A percentile compares a stretch with the other conserved stretches of the same genome.
Conservation (phyloP, 2,888 invertebrate species). For the Agrotis exclamationis region DNA sequence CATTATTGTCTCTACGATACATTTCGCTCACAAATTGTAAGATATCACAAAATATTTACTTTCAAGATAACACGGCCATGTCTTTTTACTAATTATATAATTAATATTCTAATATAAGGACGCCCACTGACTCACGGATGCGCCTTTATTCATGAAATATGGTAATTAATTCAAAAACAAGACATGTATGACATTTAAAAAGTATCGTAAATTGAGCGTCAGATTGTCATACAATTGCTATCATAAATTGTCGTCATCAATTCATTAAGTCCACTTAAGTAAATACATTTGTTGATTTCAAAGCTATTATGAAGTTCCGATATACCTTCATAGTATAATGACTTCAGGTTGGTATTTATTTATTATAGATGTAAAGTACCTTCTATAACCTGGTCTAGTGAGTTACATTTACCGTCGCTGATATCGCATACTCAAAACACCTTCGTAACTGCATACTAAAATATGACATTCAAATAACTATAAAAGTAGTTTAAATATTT, state of each 20-base stretch:
- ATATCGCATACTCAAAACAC: constrained; percentile 9
- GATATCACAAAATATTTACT: neutral
- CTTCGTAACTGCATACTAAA: constrained; percentile 43
- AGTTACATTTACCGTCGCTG: neutral
- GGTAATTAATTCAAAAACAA: constrained; percentile 33
- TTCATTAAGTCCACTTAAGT: constrained; percentile 17
- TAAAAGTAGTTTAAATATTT: constrained; percentile 51
- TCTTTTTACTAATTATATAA: constrained; percentile 2
- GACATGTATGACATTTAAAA: constrained; percentile 35
- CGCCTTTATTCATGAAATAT: constrained; percentile 38
- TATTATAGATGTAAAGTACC: neutral
- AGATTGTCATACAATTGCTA: constrained; percentile 26
- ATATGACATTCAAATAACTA: constrained; percentile 54
- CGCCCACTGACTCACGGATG: constrained; percentile 34
- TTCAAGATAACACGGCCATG: constrained; percentile 6
- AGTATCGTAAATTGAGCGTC: constrained; percentile 29
- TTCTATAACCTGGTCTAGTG: neutral
- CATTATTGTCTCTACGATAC: neutral
- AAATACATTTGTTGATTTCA: constrained; percentile 23
- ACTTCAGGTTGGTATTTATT: neutral
- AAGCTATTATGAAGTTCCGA: constrained; percentile 8
- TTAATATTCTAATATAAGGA: constrained; percentile 25
- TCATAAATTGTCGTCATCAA: constrained; percentile 40
- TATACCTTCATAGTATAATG: neutral
- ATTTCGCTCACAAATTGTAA: constrained; percentile 2